A percentile compares a stretch with the other conserved stretches of the same genome.
Evolutionary conservation across 1,140 invertebrate genomes (phyloP).

Genomic region (Hypsibius dujardini): DNA sequence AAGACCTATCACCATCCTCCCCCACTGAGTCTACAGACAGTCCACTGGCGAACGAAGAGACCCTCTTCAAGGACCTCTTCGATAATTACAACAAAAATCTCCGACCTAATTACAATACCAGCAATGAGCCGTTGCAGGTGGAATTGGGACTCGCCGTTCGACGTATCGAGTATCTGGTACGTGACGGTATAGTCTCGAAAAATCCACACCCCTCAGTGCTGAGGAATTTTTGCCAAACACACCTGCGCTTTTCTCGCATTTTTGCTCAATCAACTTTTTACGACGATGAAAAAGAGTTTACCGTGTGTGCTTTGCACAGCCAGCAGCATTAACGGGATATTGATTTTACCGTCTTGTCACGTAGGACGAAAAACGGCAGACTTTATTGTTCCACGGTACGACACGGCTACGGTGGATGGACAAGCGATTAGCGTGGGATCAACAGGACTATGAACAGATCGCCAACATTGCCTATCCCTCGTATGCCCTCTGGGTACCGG

Average conservation of each 20-base stretch:
- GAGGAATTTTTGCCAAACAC: no score
- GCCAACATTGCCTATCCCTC: neutral
- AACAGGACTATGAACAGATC: neutral
- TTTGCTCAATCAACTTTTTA: no score
- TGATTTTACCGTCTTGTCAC: no score
- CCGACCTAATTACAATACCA: conserved; percentile 90
- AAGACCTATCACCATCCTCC: no score
- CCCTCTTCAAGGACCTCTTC: conserved; percentile 85
- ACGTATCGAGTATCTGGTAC: conserved; percentile 95
- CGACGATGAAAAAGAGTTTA: no score
- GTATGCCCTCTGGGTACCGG: neutral
- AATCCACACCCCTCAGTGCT: no score
- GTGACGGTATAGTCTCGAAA: no score
- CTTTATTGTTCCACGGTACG: neutral
- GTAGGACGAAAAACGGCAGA: conserved; percentile 14
- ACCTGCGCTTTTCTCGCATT: no score
- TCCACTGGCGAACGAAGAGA: conserved; percentile 52
- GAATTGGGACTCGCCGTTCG: conserved; percentile 89
- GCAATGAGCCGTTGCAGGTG: conserved; percentile 85
- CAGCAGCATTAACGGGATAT: no score
- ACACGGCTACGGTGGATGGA: conserved; percentile 6
- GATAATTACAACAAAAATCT: conserved; percentile 97
- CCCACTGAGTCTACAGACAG: neutral
- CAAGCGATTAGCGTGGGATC: neutral
- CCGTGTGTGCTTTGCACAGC: no score